Evolutionary conservation across 2,888 invertebrate species (phyloP).

Genomic region (Pristionchus entomophagus): DNA sequence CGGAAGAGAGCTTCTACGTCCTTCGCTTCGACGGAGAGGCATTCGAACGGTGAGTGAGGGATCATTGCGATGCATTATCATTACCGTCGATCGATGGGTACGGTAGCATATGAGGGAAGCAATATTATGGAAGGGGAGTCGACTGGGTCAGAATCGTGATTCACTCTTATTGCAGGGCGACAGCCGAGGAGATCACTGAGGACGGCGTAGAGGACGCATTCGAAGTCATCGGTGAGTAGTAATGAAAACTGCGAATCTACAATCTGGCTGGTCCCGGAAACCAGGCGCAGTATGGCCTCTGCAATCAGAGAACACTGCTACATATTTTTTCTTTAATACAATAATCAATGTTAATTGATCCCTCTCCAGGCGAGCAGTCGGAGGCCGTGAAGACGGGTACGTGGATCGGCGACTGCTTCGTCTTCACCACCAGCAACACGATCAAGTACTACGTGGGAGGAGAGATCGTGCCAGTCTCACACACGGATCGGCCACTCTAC

Average conservation of each 20-base stretch:
- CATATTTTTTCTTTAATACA: not conserved
- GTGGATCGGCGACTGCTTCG: slow-evolving; percentile 90
- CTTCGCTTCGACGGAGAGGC: slow-evolving; percentile 89
- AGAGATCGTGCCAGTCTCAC: slow-evolving; percentile 97
- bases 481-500: slow-evolving; percentile 95
- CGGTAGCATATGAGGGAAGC: no score
- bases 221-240: slow-evolving; percentile 79
- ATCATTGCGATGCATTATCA: no score
- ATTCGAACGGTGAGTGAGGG: no score
- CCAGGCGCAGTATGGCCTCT: no score
- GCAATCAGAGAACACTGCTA: no score
- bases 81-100: no score
- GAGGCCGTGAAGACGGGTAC: slow-evolving; percentile 72
- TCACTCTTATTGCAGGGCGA: no score
- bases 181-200: slow-evolving; percentile 86
- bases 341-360: not conserved
- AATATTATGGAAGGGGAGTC: no score
- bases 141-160: no score
- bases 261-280: not conserved
- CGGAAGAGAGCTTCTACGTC: slow-evolving; percentile 95
- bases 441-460: slow-evolving; percentile 99
- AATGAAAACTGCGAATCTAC: no score
- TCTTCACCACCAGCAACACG: slow-evolving; percentile 97
- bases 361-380: slow-evolving; percentile 64
- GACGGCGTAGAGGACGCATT: slow-evolving; percentile 97